These are phyloP conservation scores for Microctonus brassicae DNA, from an alignment of 2,888 invertebrate species.

Conservation along the genomic window DNA sequence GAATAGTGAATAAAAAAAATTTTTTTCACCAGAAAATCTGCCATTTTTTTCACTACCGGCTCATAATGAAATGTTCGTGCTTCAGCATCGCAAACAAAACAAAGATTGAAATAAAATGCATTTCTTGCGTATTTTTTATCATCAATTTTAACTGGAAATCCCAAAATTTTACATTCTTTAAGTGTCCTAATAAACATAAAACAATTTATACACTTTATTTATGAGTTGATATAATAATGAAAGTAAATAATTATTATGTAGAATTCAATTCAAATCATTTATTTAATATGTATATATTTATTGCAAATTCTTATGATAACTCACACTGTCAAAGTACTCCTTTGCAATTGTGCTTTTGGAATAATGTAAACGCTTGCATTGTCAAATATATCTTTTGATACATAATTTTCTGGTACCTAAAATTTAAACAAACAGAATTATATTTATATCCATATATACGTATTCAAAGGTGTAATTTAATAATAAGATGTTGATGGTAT, in stretches of 20 bases:
- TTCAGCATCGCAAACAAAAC: slow-evolving; percentile 93
- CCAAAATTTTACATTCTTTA: slow-evolving; percentile 88
- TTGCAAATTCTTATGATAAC: slow-evolving; percentile 63
- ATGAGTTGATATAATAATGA: no score
- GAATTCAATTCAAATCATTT: neutral
- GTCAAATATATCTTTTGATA: slow-evolving; percentile 94
- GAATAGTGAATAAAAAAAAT: slow-evolving; percentile 29
- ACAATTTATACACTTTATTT: no score
- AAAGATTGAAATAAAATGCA: slow-evolving; percentile 95
- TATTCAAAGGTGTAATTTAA: no score
- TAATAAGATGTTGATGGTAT: no score
- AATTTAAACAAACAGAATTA: neutral
- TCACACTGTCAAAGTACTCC: slow-evolving; percentile 92
- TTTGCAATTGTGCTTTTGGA: slow-evolving; percentile 91
- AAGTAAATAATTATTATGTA: neutral
- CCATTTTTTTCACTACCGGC: slow-evolving; percentile 92
- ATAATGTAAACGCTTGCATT: slow-evolving; percentile 95
- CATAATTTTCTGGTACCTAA: slow-evolving; percentile 90
- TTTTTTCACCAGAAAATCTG: slow-evolving; percentile 83
- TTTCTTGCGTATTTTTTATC: slow-evolving; percentile 91
- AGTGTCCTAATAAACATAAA: slow-evolving; percentile 74
- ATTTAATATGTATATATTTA: neutral
- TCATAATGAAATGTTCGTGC: slow-evolving; percentile 94
- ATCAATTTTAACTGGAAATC: slow-evolving; percentile 92
- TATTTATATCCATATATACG: no score